Evolutionary conservation across 2,888 invertebrate genomes (phyloP).

Genomic region (Uropetala carovei): DNA sequence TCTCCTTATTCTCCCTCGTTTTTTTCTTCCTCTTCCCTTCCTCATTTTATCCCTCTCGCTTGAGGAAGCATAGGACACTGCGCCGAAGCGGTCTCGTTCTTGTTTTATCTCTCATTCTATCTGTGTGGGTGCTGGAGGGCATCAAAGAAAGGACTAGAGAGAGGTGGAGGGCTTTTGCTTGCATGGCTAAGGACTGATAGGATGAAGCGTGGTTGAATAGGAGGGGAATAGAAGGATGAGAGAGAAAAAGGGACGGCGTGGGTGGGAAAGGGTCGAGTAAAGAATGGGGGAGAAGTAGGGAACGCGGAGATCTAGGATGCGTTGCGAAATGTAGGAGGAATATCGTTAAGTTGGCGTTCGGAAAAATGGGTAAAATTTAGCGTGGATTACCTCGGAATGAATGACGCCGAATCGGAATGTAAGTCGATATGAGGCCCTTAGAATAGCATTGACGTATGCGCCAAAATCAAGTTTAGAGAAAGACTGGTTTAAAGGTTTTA

Average conservation of each 20-base stretch:
- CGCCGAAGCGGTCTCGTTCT: background rate
- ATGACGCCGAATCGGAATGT: no score
- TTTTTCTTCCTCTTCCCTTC: background rate
- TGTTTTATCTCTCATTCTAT: conserved; percentile 30
- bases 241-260: no score
- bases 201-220: background rate
- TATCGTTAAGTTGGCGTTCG: no score
- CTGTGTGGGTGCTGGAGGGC: conserved; percentile 13
- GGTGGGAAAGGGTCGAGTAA: no score
- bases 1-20: background rate
- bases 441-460: no score
- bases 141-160: background rate
- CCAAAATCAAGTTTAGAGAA: no score
- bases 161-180: background rate
- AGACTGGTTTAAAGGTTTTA: no score
- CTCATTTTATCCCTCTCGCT: background rate
- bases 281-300: background rate
- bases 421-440: no score
- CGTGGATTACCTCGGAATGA: no score
- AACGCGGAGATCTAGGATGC: no score
- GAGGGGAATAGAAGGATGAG: background rate
- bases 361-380: no score
- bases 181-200: conserved; percentile 4
- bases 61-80: background rate
- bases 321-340: no score